Evolutionary conservation across 2,797 vertebrate species (phyloP).

Genomic region (Chaetophractus vellerosus): DNA sequence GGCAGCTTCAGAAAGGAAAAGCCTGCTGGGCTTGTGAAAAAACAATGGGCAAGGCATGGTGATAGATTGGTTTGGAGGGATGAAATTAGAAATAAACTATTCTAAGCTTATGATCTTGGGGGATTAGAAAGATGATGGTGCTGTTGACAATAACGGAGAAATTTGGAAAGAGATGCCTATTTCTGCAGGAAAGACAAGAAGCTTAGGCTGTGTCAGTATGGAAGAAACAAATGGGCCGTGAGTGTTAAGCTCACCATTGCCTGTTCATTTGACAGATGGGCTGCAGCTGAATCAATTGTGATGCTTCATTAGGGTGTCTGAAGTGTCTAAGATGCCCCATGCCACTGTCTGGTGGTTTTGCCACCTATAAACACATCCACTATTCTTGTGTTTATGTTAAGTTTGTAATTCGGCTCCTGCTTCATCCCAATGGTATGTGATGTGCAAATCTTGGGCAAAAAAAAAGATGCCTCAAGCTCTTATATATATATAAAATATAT

Average conservation of each 20-base stretch:
- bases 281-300: conserved; percentile 61
- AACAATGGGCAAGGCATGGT: background rate
- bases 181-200: conserved; percentile 56
- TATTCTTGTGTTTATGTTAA: background rate
- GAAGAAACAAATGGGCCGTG: conserved; percentile 52
- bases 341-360: conserved; percentile 29
- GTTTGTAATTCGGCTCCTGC: background rate
- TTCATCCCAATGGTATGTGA: background rate
- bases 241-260: background rate
- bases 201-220: background rate
- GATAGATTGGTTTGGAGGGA: conserved; percentile 56
- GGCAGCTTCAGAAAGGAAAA: background rate
- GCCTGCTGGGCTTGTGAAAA: background rate
- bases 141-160: conserved; percentile 47
- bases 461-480: too few relatives aligned
- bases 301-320: conserved; percentile 32
- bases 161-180: conserved; percentile 48
- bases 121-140: conserved; percentile 68
- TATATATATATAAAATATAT: too few relatives aligned
- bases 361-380: background rate
- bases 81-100: conserved; percentile 56
- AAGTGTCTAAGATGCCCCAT: background rate
- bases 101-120: conserved; percentile 55
- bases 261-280: conserved; percentile 3
- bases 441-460: background rate